These are phyloP conservation scores for Drosophila leontia DNA, from an alignment of 1,140 invertebrate species.

Conservation along the genomic window DNA sequence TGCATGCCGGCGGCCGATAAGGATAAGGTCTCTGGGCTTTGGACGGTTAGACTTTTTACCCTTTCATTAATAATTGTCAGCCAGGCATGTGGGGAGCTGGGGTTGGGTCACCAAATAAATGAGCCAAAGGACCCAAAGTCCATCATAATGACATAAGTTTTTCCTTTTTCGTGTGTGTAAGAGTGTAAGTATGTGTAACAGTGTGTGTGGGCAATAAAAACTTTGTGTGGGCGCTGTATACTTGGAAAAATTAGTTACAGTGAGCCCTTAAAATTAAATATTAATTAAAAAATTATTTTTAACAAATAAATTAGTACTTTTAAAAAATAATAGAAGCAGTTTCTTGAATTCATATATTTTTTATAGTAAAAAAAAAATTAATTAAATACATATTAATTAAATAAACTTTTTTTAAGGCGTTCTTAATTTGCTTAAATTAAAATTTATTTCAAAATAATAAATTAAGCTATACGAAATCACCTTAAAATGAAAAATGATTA, in stretches of 20 bases:
- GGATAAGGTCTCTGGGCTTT: slow-evolving; percentile 28
- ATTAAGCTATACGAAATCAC: no score
- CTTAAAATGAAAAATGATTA: no score
- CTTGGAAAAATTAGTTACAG: neutral
- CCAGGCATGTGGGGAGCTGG: slow-evolving; percentile 13
- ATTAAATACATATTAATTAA: no score
- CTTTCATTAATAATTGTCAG: slow-evolving; percentile 74
- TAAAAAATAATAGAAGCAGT: neutral
- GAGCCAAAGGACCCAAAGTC: slow-evolving; percentile 54
- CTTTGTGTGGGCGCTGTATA: slow-evolving; percentile 29
- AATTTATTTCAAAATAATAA: no score
- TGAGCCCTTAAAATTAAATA: neutral
- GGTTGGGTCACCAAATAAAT: slow-evolving; percentile 60
- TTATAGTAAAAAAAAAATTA: no score
- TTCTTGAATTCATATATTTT: neutral
- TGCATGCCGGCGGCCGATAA: slow-evolving; percentile 49
- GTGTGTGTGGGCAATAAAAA: slow-evolving; percentile 39
- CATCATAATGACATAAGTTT: slow-evolving; percentile 77
- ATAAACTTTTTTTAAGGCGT: no score
- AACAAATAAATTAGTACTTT: neutral
- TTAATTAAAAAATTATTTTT: neutral
- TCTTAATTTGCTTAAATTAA: no score
- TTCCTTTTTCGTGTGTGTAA: neutral
- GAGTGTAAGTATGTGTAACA: neutral
- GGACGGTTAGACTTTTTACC: slow-evolving; percentile 26